Base-by-base conservation (phyloP, 2,113 vertebrate genomes). In the Thalassarche chlororhynchos region DNA sequence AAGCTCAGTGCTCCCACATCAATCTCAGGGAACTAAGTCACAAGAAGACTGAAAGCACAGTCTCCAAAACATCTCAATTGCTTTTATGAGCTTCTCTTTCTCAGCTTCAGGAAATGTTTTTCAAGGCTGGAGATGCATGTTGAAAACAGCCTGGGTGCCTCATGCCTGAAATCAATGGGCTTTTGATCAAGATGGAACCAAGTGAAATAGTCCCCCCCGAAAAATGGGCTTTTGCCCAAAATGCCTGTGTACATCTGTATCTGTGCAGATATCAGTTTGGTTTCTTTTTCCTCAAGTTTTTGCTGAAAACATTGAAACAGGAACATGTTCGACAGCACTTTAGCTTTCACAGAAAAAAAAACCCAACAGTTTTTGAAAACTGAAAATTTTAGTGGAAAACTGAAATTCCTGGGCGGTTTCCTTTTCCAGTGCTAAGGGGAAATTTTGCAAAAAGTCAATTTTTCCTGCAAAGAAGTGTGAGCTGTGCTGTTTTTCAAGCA, bases 401-500 rank as follows among this genome's bases (percentile, higher is more conserved):
- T 92, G 89, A 57, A 84, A 57, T 34, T 91, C 77, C 69, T 89
- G 89, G 8, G 81, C 3, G 51, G 66, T 83, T 96, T 96, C 81
- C 61, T 87, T 94, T 79, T 76, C 74, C 87, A 79, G 1, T 5
- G 1, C 65, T 79, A 76, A 93, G 54, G 75, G 71, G 72, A 77
- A 92, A 86, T 64, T 57, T 80, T 95, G 90, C 57, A 93, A 36
- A 82, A 87, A 94, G 69, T 87, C 74, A 28, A 23, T 51, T 95
- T 93, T 95, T 89, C 44, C 88, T 68, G 74, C 15, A 38, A 80
- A 94, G 87, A 78, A 76, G 87, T 94, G 87, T 71, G 93, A 96
- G 69, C 84, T 89, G 61, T 79, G 84, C 86, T 81, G 49, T 7
- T 92, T 85, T 61, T 81, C 64, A 68, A 95, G 92, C 96, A 95